Base-by-base conservation (phyloP, 1,140 invertebrate species). In the Microplitis mediator region DNA sequence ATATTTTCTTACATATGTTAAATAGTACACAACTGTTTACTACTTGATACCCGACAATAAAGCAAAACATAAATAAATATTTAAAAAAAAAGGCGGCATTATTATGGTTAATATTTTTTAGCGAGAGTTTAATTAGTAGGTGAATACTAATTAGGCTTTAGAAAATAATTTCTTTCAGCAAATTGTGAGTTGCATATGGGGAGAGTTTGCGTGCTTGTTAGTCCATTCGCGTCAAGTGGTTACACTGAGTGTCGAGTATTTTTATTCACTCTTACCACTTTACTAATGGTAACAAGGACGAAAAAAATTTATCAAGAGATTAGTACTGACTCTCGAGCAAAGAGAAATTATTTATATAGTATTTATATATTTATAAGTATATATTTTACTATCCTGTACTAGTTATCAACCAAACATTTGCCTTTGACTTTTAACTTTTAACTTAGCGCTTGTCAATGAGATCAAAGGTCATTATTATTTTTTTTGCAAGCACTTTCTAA, bases 151-250 rank as follows among this genome's bases (percentile, higher is more conserved):
- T 67, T 67, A 62, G 64, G 23, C 13, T 11, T 54, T 39, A 58
- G 23, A 58, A 54, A 58, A 23, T 58, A 79, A 77, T 78, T 58
- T 54, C 34, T 51, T 69, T 60, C 39, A 62, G 54, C 31, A 52
- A 71, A 56, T 70, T 50, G 11, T 13, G n/a, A 36, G 62, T 31
- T 32, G 16, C 9, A 58, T 23, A 58, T 13, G 34, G 66, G 62
- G 58, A 50, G 69, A 74, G 74, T 84, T 81, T 84, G 73, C 78
- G 71, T 73, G 76, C 77, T 82, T 52, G 66, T 85, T 85, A 84
- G 79, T 76, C 58, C 66, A 63, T 76, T 60, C 54, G 45, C 72
- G 81, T 73, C 78, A 82, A 82, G 79, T 82, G 81, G 76, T 78
- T 81, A 76, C 74, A 50, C 14, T 31, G 9, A 34, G 54, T 56